These are phyloP conservation scores for Ciconia stormi DNA, from an alignment of 2,113 vertebrate species.

Conservation along the genomic window DNA sequence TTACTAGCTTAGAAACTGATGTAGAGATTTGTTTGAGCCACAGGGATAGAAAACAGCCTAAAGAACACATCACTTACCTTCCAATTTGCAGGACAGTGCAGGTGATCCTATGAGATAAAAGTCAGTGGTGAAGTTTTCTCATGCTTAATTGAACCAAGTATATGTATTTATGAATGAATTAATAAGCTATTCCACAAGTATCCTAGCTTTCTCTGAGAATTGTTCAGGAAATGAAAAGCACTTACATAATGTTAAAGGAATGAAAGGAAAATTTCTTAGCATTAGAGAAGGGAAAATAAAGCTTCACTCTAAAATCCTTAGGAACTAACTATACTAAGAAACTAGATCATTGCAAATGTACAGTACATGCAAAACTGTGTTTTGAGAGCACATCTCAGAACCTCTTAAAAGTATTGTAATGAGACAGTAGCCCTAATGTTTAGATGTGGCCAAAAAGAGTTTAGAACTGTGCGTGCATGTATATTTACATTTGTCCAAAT, in stretches of 20 bases:
- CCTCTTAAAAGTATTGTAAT: background rate
- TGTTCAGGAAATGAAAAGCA: conserved; percentile 59
- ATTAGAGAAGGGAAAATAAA: conserved; percentile 13
- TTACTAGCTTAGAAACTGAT: background rate
- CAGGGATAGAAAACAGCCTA: background rate
- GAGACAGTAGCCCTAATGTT: background rate
- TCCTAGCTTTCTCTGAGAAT: background rate
- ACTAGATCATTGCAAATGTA: background rate
- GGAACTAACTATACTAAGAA: background rate
- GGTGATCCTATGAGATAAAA: background rate
- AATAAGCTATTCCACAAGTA: conserved; percentile 22
- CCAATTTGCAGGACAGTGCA: background rate
- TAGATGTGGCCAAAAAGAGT: background rate
- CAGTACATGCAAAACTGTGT: background rate
- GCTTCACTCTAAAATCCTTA: background rate
- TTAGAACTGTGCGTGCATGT: background rate
- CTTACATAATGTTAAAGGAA: conserved; percentile 52
- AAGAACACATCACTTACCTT: background rate
- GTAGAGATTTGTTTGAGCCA: background rate
- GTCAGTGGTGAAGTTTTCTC: background rate
- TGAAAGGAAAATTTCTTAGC: conserved; percentile 37
- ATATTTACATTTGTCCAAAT: background rate
- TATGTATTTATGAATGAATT: background rate
- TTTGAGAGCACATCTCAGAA: background rate
- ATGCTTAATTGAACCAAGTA: background rate